Base-by-base conservation (phyloP, 1,140 invertebrate genomes). In the Drosophila ambigua region DNA sequence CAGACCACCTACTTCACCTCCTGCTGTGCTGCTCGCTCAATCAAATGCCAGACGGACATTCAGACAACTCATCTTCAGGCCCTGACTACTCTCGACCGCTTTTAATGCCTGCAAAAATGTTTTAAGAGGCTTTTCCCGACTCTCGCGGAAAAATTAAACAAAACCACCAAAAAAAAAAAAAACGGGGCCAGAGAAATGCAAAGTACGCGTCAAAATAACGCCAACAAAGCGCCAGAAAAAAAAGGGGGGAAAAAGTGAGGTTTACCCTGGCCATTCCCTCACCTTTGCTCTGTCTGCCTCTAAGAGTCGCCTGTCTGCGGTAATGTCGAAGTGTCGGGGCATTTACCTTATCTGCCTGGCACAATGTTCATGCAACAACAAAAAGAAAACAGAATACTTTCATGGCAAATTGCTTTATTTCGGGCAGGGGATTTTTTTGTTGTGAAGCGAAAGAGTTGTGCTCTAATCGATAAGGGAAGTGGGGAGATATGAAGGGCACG, bases 51-150 rank as follows among this genome's bases (percentile, higher is more conserved):
- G 58, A 44, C 46, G 23, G 57, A 57, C 55, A 48, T 66, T 63
- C 28, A 43, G 31, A 53, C 55, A 20, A 23, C 41, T 26, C 9
- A n/a, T 39, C 35, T 4, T 11, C 35, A 39, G 11, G 35, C 35
- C 35, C 43, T 48, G 5, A 23, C 44, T 45, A 44, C 41, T 23
- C 7, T 20, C 43, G 2, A 28, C 8, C 9, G 44, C n/a, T 39
- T 50, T 46, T 64, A 80, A 77, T 66, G 61, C 66, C 67, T 52
- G 57, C 55, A 39, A 60, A 82, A 77, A 81, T 73, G 62, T 61
- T 73, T 72, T 81, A 82, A 82, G 73, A 61, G 59, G 79, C 44
- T 81, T 81, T 61, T 39, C 15, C 9, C 45, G 53, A 15, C 44
- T 39, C 11, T 39, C 35, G 35, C 11, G 45, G 31, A 71, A 26